These are phyloP conservation scores for Parauchenoglanis punctatus DNA, from an alignment of 2,797 vertebrate species.

Conservation along the genomic window DNA sequence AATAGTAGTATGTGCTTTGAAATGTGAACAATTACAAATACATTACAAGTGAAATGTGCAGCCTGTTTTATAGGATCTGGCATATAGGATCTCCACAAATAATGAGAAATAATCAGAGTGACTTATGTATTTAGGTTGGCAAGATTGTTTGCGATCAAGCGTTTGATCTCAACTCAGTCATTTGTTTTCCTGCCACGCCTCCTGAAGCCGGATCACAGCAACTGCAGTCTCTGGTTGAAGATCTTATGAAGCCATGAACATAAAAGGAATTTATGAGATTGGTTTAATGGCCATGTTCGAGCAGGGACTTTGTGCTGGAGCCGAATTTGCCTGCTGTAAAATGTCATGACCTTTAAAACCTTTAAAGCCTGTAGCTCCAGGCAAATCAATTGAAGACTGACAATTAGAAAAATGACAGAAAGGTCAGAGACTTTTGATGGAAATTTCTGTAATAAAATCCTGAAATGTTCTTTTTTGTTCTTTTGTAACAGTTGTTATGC, in stretches of 20 bases:
- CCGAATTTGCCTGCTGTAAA: neutral
- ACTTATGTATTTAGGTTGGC: neutral
- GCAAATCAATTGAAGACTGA: neutral
- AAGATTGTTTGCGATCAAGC: neutral
- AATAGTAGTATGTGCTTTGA: neutral
- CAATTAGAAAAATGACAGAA: neutral
- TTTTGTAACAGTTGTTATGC: neutral
- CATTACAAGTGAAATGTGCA: neutral
- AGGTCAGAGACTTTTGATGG: neutral
- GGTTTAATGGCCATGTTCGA: neutral
- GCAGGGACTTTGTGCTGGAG: neutral
- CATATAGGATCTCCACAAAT: neutral
- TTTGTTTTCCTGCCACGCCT: neutral
- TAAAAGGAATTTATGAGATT: neutral
- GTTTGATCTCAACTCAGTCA: too few relatives aligned
- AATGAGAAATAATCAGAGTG: neutral
- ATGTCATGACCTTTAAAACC: conserved; percentile 9
- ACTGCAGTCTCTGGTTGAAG: neutral
- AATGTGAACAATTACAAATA: neutral
- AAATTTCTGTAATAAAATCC: neutral
- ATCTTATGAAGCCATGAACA: neutral
- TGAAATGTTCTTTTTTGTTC: neutral
- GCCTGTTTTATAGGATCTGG: neutral
- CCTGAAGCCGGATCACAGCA: neutral
- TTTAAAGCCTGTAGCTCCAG: neutral